These are phyloP conservation scores for Poecilia picta DNA, from an alignment of 2,797 vertebrate species.

Conservation along the genomic window DNA sequence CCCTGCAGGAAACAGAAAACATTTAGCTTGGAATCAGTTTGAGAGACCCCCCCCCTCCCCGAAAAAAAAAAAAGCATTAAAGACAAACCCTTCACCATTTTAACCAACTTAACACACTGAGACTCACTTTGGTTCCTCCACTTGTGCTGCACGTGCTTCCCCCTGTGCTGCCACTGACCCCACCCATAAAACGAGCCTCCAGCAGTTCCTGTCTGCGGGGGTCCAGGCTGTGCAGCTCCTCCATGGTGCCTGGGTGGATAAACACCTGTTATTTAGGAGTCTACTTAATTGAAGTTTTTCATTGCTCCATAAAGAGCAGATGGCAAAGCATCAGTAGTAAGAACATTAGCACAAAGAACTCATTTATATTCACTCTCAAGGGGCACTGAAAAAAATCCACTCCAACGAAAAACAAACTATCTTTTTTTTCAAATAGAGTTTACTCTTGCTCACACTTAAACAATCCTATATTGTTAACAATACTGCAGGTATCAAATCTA, in stretches of 20 bases:
- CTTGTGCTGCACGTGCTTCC: constrained; percentile 97
- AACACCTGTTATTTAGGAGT: constrained; percentile 31
- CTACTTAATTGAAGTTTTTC: constrained; percentile 25
- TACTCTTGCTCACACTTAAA: not conserved
- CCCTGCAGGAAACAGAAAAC: constrained; percentile 76
- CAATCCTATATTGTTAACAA: not conserved
- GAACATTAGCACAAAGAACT: constrained; percentile 12
- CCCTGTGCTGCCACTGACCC: constrained; percentile 92
- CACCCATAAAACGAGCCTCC: constrained; percentile 96
- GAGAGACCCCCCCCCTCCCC: not conserved
- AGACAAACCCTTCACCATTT: not conserved
- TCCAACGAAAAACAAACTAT: not conserved
- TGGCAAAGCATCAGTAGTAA: constrained; percentile 17
- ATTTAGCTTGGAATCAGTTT: not conserved
- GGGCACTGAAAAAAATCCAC: not conserved
- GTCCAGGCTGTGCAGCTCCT: constrained; percentile 99
- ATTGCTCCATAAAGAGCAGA: constrained; percentile 25
- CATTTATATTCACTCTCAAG: not conserved
- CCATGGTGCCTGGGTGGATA: constrained; percentile 90
- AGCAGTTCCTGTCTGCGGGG: constrained; percentile 97
- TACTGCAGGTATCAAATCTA: not conserved
- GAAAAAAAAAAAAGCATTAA: not conserved
- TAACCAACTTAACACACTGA: constrained; percentile 6
- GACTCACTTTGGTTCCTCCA: constrained; percentile 94
- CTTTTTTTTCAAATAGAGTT: not conserved